Evolutionary conservation across 2,113 vertebrate genomes (phyloP).

Genomic region (Stomatorhinus ivindoensis): DNA sequence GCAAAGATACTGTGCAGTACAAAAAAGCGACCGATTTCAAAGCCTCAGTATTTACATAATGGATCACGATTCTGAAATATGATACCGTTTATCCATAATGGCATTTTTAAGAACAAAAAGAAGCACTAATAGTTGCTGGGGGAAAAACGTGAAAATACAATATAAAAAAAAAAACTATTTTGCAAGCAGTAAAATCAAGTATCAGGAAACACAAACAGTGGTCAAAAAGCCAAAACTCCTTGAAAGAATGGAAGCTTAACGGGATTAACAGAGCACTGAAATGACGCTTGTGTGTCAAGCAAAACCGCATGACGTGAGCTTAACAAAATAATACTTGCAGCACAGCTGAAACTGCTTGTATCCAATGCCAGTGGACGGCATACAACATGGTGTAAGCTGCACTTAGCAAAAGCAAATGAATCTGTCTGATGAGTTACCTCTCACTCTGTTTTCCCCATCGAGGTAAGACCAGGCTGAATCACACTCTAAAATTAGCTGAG

Average conservation of each 20-base stretch:
- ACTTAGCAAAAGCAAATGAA: neutral
- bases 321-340: neutral
- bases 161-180: neutral
- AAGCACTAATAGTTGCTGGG: neutral
- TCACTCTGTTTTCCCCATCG: constrained; percentile 15
- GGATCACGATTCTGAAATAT: neutral
- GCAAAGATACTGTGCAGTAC: neutral
- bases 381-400: neutral
- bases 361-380: neutral
- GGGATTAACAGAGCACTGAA: neutral
- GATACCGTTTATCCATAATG: neutral
- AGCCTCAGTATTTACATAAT: neutral
- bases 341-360: neutral
- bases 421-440: neutral
- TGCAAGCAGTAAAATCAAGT: neutral
- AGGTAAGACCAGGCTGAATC: constrained; percentile 30
- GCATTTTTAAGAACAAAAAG: neutral
- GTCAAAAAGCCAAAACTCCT: neutral
- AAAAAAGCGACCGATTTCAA: neutral
- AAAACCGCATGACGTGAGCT: neutral
- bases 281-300: neutral
- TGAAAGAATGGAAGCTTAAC: neutral
- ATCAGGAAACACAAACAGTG: neutral
- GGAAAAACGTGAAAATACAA: neutral
- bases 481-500: constrained; percentile 35